A percentile compares a stretch with the other conserved stretches of the same genome.
phyloP scores from a whole-genome alignment of 2,113 vertebrate species.

The Propithecus coquereli region DNA sequence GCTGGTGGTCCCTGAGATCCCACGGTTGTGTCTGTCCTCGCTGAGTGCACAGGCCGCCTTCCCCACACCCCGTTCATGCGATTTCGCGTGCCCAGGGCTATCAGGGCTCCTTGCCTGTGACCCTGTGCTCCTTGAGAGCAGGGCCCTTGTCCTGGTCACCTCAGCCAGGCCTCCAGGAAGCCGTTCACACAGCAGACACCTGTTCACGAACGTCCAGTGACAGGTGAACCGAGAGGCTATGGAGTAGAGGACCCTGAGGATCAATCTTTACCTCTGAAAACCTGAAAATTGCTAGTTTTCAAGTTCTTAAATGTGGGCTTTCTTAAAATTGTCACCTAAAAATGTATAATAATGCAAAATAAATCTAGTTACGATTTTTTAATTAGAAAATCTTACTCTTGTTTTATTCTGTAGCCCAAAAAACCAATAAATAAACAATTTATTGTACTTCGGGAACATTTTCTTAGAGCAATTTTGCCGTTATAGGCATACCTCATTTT shows the following conservation, averaged over 20 bases:
- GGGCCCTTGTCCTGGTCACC: neutral
- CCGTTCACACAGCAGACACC: neutral
- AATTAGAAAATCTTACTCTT: neutral
- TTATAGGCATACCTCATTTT: neutral
- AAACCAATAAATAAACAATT: neutral
- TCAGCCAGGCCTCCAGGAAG: no score
- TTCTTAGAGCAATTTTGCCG: neutral
- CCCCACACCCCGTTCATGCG: neutral
- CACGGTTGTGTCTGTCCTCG: neutral
- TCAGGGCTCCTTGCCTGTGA: neutral
- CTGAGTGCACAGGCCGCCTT: no score
- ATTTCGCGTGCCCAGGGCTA: accelerated
- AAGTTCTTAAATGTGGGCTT: neutral
- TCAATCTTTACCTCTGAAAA: neutral
- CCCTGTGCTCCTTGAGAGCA: neutral
- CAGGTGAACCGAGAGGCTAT: neutral
- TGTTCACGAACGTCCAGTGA: no score
- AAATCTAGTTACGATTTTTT: neutral
- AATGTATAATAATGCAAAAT: neutral
- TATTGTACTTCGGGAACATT: neutral
- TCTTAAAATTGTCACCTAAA: neutral
- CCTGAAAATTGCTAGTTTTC: neutral
- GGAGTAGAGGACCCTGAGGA: neutral
- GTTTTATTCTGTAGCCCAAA: neutral
- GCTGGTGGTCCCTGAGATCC: neutral